Evolutionary conservation across 2,888 invertebrate species (phyloP), one percentile per base, ranked within the genome.

Genomic region (Leucozona laternaria): DNA sequence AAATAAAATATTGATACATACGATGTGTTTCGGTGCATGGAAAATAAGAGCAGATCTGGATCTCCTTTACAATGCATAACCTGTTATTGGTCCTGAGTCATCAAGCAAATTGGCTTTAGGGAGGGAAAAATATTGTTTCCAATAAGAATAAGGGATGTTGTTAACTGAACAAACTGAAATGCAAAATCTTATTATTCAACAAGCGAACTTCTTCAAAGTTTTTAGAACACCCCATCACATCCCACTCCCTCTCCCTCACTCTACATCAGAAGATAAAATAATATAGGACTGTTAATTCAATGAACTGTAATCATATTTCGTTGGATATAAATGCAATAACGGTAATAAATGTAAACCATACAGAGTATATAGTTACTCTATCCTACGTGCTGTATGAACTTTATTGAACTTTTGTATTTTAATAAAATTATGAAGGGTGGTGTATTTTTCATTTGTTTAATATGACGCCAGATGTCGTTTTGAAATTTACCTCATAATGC

Each of bases 101-200:
- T 86, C 86, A 86, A 50, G 60, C 68, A 82, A 86, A 86, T 86
- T 86, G 78, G 86, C 86, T 86, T 86, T 70, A 48, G 13, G 25
- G 40, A 48, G 66, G 68, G 45, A 31, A 31, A 45, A n/a, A 55
- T 45, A 43, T 55, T 34, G 22, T 20, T 22, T 31, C 28, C 34
- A 13, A 45, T n/a, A 17, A 31, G 37, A 15, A 37, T 53, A 34
- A 60, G 48, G 68, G 34, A 58, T 77, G 34, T 58, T 77, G 62
- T 40, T 58, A 60, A 68, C 28, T 72, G 72, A 82, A 83, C 64
- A 76, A 28, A 2, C 2, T 5, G 4, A 72, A 84, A 81, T 85
- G 80, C 80, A 81, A 85, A 81, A 85, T 77, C 81, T 85, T 85
- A 85, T 86, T 86, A 86, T 86, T 86, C 86, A 82, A 71, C 78